Base-by-base conservation (phyloP, 2,888 invertebrate genomes). In the Napeogenes sylphis region DNA sequence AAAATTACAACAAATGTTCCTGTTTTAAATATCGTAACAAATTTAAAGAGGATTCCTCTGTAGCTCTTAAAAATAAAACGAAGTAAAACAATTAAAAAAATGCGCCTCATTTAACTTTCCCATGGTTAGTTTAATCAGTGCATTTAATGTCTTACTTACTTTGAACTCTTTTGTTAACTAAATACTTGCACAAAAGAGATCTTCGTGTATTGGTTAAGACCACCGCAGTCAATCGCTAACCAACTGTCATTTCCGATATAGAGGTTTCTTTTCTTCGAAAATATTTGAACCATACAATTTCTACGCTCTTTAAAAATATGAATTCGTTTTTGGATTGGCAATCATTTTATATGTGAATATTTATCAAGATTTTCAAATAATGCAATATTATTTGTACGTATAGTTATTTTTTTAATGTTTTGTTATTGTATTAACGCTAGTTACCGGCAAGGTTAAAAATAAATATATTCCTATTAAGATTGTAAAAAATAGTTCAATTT, bases 171-270 rank as follows among this genome's bases (percentile, higher is more conserved):
- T 55, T 21, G 46, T 42, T 21, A 55, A 51, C 32, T 35, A 56
- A 59, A 35, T 59, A 10, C 45, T 56, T 30, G 42, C 55, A 46
- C 33, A 56, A 55, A 4, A 56, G 13, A 55, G 61, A 2, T 66
- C 68, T 55, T 33, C 12, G 8, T 53, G 32, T 30, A 12, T 21
- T 60, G 59, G 65, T 32, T 54, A 45, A 55, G 53, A 33, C 56
- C 58, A 45, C 54, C 56, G 58, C 56, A 61, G 63, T 59, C 60
- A 55, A 55, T 61, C 64, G 57, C 61, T 51, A 45, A 57, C 67
- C 68, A 64, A 63, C 67, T 67, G 69, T 62, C 64, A 59, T 62
- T 62, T 60, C 61, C 65, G 53, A 58, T 58, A 38, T 61, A 63
- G 42, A 58, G 54, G 55, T 55, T 59, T 62, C 58, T 56, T 55